A percentile compares a stretch with the other conserved stretches of the same genome.
Conservation (phyloP, 2,113 vertebrate genomes). For the Ascaphus truei region DNA sequence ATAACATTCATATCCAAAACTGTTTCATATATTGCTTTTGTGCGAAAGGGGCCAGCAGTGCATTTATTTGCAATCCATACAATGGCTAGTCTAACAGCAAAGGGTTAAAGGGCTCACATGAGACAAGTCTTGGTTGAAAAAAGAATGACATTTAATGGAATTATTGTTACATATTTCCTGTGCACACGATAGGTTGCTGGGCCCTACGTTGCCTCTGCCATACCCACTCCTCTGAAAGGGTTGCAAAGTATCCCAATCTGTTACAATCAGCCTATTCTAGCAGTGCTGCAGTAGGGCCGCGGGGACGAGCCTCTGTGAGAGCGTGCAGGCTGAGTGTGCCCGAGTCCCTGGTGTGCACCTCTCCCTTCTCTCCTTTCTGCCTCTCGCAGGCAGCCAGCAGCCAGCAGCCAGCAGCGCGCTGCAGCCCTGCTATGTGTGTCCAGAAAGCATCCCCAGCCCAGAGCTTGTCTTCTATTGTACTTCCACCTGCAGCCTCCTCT, state of each 20-base stretch:
- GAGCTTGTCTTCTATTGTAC: background rate
- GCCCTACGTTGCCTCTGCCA: too few species aligned
- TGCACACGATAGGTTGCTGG: too few species aligned
- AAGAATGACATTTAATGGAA: too few species aligned
- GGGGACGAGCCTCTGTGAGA: background rate
- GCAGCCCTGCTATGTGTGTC: conserved; percentile 7
- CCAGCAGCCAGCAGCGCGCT: background rate
- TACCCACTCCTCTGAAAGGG: background rate
- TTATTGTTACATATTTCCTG: too few species aligned
- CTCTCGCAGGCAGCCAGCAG: background rate
- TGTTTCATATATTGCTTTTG: too few species aligned
- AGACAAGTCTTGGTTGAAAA: too few species aligned
- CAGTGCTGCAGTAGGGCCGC: background rate
- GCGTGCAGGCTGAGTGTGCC: background rate
- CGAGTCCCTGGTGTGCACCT: background rate
- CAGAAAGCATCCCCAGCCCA: background rate
- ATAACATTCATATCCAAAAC: too few species aligned
- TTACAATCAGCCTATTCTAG: background rate
- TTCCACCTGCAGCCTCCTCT: conserved; percentile 12
- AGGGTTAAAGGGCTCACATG: too few species aligned
- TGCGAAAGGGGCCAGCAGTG: too few species aligned
- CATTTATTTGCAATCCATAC: too few species aligned
- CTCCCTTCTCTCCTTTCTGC: background rate
- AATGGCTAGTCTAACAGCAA: too few species aligned
- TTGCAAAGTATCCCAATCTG: background rate